Conservation (phyloP, 2,888 invertebrate genomes). For the Xestia sexstrigata region DNA sequence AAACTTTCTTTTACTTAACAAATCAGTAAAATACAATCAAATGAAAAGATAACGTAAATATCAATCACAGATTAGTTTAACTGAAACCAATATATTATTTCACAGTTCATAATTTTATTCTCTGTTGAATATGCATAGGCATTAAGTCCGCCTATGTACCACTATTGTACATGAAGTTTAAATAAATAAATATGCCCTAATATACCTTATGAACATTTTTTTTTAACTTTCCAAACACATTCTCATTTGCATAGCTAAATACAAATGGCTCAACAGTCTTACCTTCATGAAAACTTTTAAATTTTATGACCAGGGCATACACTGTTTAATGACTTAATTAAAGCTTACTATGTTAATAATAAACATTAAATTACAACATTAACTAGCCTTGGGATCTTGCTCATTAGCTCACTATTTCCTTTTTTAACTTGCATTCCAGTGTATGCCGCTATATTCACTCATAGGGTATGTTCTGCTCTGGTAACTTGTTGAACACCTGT, state of each 20-base stretch:
- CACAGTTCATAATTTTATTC: not conserved
- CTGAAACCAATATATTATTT: not conserved
- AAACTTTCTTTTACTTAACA: not conserved
- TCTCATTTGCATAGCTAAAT: constrained; percentile 9
- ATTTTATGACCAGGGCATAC: constrained; percentile 18
- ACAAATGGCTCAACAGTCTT: constrained; percentile 1
- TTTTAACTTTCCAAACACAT: not conserved
- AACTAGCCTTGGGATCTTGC: constrained; percentile 45
- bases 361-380: constrained; percentile 29
- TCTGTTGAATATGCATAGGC: too few species aligned
- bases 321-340: constrained; percentile 21
- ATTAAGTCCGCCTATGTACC: too few species aligned
- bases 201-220: not conserved
- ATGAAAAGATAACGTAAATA: not conserved
- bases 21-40: not conserved
- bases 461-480: constrained; percentile 64
- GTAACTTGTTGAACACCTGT: constrained; percentile 60
- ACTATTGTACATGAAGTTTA: too few species aligned
- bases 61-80: not conserved
- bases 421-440: constrained; percentile 61
- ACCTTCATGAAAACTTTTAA: constrained; percentile 5
- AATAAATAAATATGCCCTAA: too few species aligned
- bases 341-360: constrained; percentile 12
- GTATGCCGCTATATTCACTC: constrained; percentile 47
- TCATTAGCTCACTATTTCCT: constrained; percentile 31